Conservation (phyloP, 2,888 invertebrate species). For the Pyrrhosoma nymphula region DNA sequence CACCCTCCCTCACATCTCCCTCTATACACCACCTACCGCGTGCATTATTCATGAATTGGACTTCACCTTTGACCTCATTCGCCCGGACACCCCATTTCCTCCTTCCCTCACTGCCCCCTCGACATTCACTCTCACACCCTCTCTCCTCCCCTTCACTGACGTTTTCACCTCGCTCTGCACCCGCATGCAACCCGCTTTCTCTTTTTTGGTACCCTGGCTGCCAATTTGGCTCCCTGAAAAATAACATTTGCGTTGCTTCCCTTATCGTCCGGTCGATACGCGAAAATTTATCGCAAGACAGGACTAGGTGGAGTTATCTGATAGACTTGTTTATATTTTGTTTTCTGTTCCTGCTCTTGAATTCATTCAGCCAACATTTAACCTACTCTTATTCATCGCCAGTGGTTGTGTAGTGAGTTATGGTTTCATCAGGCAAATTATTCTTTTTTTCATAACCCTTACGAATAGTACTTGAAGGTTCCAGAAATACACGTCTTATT, state of each 20-base stretch:
- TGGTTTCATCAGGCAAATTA: too few relatives aligned
- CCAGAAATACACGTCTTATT: too few relatives aligned
- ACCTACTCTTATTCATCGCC: too few relatives aligned
- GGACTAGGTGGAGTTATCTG: too few relatives aligned
- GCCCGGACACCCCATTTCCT: conserved; percentile 26
- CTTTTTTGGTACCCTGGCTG: neutral
- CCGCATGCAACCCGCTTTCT: neutral
- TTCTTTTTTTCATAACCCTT: too few relatives aligned
- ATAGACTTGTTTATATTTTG: too few relatives aligned
- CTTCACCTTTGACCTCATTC: conserved; percentile 64
- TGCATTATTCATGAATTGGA: conserved; percentile 66
- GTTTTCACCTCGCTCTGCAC: neutral
- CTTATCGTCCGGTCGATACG: neutral
- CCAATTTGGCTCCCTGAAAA: neutral
- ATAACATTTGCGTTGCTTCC: neutral
- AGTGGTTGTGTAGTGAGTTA: too few relatives aligned
- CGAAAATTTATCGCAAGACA: too few relatives aligned
- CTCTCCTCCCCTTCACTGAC: neutral
- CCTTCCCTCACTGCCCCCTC: neutral
- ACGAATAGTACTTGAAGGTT: too few relatives aligned
- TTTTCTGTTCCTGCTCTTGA: too few relatives aligned
- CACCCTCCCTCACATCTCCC: neutral
- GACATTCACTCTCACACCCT: neutral
- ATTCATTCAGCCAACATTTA: too few relatives aligned
- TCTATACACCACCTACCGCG: neutral